These are phyloP conservation scores for Rhinichthys klamathensis DNA, from an alignment of 2,113 vertebrate species.

Conservation along the genomic window DNA sequence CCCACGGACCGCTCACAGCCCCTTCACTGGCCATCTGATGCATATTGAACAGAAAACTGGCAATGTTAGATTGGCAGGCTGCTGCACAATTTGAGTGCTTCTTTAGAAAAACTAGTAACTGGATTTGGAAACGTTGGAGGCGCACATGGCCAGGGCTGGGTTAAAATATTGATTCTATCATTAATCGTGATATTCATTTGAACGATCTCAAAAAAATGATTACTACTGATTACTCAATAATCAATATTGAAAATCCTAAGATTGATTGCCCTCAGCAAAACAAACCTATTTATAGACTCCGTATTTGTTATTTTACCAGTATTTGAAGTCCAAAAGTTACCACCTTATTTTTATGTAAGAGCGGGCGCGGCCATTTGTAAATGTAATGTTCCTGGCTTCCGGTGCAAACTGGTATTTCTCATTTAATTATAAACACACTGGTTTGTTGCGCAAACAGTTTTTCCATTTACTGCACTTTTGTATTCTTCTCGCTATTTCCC, in stretches of 20 bases:
- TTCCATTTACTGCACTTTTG: too few species aligned
- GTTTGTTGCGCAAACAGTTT: too few species aligned
- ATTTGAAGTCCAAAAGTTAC: not conserved
- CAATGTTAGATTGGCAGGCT: not conserved
- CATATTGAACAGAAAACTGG: not conserved
- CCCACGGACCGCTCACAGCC: constrained; percentile 22
- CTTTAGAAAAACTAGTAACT: not conserved
- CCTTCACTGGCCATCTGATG: constrained; percentile 33
- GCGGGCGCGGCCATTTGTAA: too few species aligned
- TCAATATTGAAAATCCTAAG: not conserved
- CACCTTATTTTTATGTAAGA: too few species aligned
- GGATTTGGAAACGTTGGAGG: not conserved
- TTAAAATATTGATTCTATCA: constrained; percentile 3
- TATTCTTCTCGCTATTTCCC: too few species aligned
- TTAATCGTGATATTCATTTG: not conserved
- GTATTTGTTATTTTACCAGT: not conserved
- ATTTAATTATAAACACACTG: too few species aligned
- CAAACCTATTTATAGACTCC: not conserved
- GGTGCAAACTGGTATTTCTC: too few species aligned
- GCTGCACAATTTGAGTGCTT: not conserved
- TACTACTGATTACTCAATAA: not conserved
- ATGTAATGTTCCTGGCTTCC: too few species aligned
- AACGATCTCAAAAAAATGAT: not conserved
- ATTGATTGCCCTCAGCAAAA: not conserved
- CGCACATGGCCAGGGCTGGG: not conserved